Conservation (phyloP, 2,888 invertebrate genomes). For the Tetranychus truncatus region DNA sequence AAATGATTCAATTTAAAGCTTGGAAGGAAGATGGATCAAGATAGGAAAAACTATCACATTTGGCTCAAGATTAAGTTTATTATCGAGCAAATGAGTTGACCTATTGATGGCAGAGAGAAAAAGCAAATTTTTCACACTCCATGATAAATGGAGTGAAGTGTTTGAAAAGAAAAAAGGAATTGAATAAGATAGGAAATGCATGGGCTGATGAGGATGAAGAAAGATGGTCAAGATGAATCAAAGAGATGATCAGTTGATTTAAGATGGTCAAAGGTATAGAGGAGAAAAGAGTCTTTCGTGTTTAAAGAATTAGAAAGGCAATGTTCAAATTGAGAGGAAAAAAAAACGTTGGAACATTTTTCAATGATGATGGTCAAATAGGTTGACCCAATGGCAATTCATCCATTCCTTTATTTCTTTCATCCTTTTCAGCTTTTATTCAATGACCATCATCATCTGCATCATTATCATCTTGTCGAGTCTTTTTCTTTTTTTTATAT, state of each 20-base stretch:
- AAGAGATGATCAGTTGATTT: neutral
- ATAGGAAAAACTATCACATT: neutral
- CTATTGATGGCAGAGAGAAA: neutral
- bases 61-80: neutral
- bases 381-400: neutral
- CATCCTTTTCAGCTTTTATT: neutral
- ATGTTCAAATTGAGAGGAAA: neutral
- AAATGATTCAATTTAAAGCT: neutral
- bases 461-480: no score
- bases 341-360: neutral
- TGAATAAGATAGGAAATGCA: neutral
- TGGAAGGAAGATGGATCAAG: neutral
- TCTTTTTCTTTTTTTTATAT: neutral
- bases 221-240: neutral
- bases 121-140: neutral
- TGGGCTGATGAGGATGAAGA: conserved; percentile 4
- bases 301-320: neutral
- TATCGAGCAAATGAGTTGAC: neutral
- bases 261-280: neutral
- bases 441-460: no score
- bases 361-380: conserved; percentile 1
- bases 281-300: neutral
- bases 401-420: neutral
- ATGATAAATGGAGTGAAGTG: neutral
- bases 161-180: neutral